Conservation (phyloP, 2,113 vertebrate genomes). For the Etheostoma cragini region DNA sequence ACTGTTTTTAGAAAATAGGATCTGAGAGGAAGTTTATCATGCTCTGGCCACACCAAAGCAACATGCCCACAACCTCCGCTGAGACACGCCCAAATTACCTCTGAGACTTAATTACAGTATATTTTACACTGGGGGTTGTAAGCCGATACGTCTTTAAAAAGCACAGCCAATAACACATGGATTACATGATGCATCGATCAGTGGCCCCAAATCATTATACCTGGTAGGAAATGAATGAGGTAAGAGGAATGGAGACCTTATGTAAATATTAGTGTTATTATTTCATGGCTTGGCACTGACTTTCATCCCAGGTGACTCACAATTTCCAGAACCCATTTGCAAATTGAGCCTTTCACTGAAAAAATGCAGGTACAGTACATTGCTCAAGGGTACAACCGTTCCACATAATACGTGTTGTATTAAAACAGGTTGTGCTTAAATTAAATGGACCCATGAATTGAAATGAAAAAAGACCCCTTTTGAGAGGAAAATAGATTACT, state of each 20-base stretch:
- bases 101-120: constrained; percentile 66
- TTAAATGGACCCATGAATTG: constrained; percentile 78
- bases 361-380: constrained; percentile 76
- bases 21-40: constrained; percentile 56
- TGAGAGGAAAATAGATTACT: constrained; percentile 79
- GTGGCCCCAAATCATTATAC: constrained; percentile 34
- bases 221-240: constrained; percentile 40
- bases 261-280: constrained; percentile 82
- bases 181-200: constrained; percentile 39
- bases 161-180: constrained; percentile 37
- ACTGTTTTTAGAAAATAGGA: constrained; percentile 58
- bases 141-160: constrained; percentile 43
- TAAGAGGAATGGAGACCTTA: constrained; percentile 59
- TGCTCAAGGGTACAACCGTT: constrained; percentile 80
- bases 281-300: constrained; percentile 71
- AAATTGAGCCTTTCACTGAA: constrained; percentile 62
- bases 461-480: constrained; percentile 75
- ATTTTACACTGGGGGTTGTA: constrained; percentile 50
- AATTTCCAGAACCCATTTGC: constrained; percentile 75
- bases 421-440: constrained; percentile 79
- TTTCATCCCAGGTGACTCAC: constrained; percentile 76
- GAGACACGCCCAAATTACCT: constrained; percentile 65
- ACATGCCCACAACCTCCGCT: constrained; percentile 43
- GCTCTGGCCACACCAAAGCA: constrained; percentile 38
- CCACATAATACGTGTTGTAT: constrained; percentile 79